phyloP scores from a whole-genome alignment of 2,888 invertebrate species.

The Dryomyza anilis region DNA sequence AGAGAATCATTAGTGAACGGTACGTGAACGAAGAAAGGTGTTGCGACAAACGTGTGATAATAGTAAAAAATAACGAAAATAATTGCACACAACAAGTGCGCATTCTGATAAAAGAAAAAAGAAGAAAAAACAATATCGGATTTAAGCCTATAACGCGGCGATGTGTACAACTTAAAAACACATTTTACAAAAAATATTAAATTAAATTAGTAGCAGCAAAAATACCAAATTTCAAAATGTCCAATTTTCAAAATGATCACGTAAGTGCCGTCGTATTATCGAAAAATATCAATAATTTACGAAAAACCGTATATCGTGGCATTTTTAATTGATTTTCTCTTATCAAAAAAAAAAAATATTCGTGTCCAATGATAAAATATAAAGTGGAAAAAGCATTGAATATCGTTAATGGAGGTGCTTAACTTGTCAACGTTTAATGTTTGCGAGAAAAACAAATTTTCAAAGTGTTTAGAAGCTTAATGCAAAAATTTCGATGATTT shows the following conservation, averaged over 20 bases:
- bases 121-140: not conserved
- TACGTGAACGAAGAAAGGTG: constrained; percentile 16
- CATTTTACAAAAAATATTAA: not conserved
- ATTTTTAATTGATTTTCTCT: constrained; percentile 10
- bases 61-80: not conserved
- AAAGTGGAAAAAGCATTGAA: no score
- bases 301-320: constrained; percentile 18
- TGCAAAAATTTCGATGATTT: no score
- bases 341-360: not conserved
- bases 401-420: no score
- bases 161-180: not conserved
- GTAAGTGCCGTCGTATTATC: constrained; percentile 31
- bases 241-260: constrained; percentile 35
- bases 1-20: constrained; percentile 21
- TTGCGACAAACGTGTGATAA: not conserved
- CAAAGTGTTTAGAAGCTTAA: no score
- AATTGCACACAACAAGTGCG: not conserved
- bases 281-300: not conserved
- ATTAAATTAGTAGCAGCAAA: not conserved
- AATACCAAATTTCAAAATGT: constrained; percentile 26
- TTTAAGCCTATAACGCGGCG: not conserved
- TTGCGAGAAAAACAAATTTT: no score
- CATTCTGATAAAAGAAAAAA: not conserved
- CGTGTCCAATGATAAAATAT: no score
- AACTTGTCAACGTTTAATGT: no score